Conservation (phyloP, 2,888 invertebrate genomes). For the Gymnocheta viridis region DNA sequence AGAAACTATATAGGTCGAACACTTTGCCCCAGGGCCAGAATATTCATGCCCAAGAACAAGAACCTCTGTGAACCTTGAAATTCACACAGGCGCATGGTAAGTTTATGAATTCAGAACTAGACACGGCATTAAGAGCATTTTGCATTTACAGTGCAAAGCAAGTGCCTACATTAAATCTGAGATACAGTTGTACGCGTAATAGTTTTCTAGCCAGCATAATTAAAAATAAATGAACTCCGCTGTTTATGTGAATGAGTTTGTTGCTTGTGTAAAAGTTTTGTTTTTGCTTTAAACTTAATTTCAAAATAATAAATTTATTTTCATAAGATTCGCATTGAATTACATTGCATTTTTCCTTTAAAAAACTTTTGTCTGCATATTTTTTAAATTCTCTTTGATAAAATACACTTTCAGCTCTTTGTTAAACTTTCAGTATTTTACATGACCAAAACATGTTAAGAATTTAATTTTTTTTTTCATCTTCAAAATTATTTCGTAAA, state of each 20-base stretch:
- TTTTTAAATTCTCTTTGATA: background rate
- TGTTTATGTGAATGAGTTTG: background rate
- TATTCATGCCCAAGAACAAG: no score
- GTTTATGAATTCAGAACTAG: no score
- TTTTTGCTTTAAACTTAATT: background rate
- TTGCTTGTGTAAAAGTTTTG: no score
- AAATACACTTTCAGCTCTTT: slow-evolving; percentile 15
- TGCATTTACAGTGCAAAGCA: no score
- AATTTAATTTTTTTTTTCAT: slow-evolving; percentile 10
- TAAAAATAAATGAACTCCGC: background rate
- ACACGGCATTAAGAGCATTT: no score
- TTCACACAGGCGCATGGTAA: no score
- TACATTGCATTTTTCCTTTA: slow-evolving; percentile 14
- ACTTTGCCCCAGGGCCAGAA: no score
- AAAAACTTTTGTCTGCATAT: slow-evolving; percentile 7
- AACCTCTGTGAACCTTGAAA: no score
- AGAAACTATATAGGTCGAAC: no score
- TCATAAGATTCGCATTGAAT: background rate
- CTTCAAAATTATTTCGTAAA: slow-evolving; percentile 39
- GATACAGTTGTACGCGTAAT: no score
- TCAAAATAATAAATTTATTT: background rate
- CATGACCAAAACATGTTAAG: slow-evolving; percentile 59
- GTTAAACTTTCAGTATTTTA: slow-evolving; percentile 48
- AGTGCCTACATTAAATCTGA: no score
- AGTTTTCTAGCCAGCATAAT: no score